phyloP scores from a whole-genome alignment of 2,113 vertebrate genomes.

The Serilophus lunatus region DNA sequence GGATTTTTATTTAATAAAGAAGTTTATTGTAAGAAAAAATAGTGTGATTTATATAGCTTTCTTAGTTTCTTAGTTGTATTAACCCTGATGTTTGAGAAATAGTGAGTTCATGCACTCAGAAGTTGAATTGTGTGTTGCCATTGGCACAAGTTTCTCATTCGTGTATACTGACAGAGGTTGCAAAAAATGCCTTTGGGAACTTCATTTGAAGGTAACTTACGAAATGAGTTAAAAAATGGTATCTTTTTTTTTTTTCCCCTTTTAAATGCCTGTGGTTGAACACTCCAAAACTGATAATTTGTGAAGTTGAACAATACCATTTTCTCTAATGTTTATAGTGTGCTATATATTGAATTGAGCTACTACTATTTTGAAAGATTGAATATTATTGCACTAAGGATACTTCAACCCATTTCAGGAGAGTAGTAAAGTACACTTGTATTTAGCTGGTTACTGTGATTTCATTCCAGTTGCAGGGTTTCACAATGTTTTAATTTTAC shows the following conservation, averaged over 20 bases:
- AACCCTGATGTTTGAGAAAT: not conserved
- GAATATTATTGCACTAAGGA: not conserved
- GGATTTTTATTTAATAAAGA: not conserved
- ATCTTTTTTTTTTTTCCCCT: too few species aligned
- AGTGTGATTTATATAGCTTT: not conserved
- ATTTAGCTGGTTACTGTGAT: not conserved
- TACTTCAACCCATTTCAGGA: not conserved
- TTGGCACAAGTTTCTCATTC: not conserved
- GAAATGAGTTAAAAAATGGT: not conserved
- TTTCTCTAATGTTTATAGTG: not conserved
- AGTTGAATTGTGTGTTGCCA: not conserved
- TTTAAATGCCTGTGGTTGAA: not conserved
- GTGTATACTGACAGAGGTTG: not conserved
- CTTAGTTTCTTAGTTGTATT: not conserved
- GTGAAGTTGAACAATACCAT: not conserved
- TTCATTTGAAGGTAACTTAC: not conserved
- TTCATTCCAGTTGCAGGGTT: not conserved
- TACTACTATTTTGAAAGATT: not conserved
- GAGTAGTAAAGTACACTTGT: not conserved
- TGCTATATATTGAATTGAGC: not conserved
- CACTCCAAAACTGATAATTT: not conserved
- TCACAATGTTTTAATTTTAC: not conserved
- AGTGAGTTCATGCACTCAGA: not conserved
- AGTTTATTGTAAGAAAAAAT: not conserved
- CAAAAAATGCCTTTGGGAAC: not conserved